Conservation (phyloP, 92 coral and sea anemone species). For the Palythoa grandiflora region DNA sequence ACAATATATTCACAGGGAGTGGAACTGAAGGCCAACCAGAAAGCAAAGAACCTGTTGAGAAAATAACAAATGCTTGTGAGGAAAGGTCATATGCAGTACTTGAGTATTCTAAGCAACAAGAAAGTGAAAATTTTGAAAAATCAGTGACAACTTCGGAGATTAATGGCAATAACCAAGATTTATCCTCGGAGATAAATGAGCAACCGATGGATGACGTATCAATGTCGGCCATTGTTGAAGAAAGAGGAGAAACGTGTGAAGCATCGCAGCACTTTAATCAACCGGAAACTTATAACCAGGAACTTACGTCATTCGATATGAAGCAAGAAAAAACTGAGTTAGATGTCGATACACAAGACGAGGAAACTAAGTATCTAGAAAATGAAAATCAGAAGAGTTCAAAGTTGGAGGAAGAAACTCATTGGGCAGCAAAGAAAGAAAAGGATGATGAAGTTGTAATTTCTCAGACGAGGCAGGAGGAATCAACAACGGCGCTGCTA, state of each 20-base stretch:
- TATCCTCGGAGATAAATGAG: not conserved
- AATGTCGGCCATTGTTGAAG: not conserved
- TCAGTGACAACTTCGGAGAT: not conserved
- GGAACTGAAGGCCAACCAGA: conserved; percentile 14
- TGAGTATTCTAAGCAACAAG: not conserved
- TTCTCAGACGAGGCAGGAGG: not conserved
- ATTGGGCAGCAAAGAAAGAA: not conserved
- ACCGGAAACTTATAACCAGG: not conserved
- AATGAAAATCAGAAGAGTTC: not conserved
- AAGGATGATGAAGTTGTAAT: not conserved
- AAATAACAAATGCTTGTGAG: not conserved
- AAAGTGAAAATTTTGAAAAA: not conserved
- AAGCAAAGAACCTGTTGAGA: not conserved
- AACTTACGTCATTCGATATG: not conserved
- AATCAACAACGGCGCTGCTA: not conserved
- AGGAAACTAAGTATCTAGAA: not conserved
- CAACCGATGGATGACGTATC: not conserved
- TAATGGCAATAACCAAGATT: not conserved
- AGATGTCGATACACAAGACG: not conserved
- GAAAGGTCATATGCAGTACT: not conserved
- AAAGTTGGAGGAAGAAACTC: not conserved
- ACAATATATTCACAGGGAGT: not conserved
- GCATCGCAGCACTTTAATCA: not conserved
- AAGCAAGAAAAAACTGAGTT: not conserved
- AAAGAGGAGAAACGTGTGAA: not conserved